Evolutionary conservation across 2,888 invertebrate species (phyloP), one percentile per base, ranked within the genome.

Genomic region (Drosophila borealis): DNA sequence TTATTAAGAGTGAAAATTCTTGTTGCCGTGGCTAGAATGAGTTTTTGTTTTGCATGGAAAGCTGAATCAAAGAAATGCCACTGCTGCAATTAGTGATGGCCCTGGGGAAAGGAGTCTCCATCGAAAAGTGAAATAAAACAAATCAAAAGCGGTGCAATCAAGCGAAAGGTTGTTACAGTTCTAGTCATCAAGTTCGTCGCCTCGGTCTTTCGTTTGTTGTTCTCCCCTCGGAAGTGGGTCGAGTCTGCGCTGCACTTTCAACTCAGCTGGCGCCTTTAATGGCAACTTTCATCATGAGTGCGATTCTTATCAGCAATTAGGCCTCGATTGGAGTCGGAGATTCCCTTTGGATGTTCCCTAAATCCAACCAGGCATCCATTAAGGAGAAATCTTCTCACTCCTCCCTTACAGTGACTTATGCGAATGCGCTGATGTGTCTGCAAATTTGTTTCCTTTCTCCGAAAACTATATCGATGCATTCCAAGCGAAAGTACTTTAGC

Each of bases 1-100:
- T 88, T 88, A 77, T 79, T 80, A 87, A 85, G 88, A 84, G 88
- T 81, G 85, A 84, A 84, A 84, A 85, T 87, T 87, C 71, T 81
- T 53, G 53, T 45, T 37, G 62, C 37, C 50, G 54, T 42, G 50
- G 50, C 62, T 69, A 73, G 88, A 87, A 84, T 80, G 62, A 50
- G 67, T 76, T 73, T 77, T 70, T 74, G 70, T 62, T 62, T 70
- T 79, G 75, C 81, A 78, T 86, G 69, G 71, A 83, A 83, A 80
- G 83, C 61, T 50, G 55, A 67, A 67, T 74, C 50, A 45, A 74
- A 69, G 55, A 74, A 67, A 70, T 70, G 69, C 57, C 42, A 54
- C 36, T 50, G 39, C 63, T 71, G 81, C 78, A 80, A 84, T 84
- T 81, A 87, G 69, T 67, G 45, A 57, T 53, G 61, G 44, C 74